phyloP scores from a whole-genome alignment of 2,113 vertebrate species.

The Lagenorhynchus albirostris region DNA sequence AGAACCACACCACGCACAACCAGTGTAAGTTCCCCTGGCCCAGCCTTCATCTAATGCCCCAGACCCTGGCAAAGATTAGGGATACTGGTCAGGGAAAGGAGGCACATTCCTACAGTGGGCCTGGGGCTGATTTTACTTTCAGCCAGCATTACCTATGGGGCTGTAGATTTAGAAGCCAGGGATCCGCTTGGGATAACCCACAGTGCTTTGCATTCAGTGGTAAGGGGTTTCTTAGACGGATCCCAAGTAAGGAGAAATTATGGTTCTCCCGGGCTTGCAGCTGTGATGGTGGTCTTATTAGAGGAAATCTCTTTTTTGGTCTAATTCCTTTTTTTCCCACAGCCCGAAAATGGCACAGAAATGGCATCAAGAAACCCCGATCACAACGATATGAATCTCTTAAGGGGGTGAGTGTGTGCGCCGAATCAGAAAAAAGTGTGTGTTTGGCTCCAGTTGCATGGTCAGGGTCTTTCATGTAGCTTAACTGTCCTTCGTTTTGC shows the following conservation, averaged over 20 bases:
- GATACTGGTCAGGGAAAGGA: not conserved
- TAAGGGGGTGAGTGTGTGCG: slow-evolving; percentile 89
- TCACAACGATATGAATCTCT: slow-evolving; percentile 93
- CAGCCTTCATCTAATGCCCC: not conserved
- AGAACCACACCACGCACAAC: slow-evolving; percentile 99
- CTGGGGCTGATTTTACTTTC: not conserved
- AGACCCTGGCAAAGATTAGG: not conserved
- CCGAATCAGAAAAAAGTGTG: rapidly evolving
- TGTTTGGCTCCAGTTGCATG: not conserved
- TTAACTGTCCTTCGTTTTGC: too few relatives aligned
- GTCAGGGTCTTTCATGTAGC: not conserved
- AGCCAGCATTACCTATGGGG: not conserved
- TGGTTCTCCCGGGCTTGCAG: not conserved
- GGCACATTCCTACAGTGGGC: not conserved
- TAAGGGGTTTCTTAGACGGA: not conserved
- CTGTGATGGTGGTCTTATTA: too few relatives aligned
- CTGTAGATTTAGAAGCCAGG: not conserved
- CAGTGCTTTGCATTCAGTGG: not conserved
- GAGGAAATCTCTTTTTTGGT: not conserved
- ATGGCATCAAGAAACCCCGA: slow-evolving; percentile 97
- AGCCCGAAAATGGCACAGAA: slow-evolving; percentile 98
- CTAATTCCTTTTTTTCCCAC: not conserved
- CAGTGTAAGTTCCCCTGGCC: slow-evolving; percentile 89
- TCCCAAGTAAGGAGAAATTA: not conserved
- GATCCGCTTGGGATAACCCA: not conserved